phyloP scores from a whole-genome alignment of 2,113 vertebrate species.

The Caloenas nicobarica region DNA sequence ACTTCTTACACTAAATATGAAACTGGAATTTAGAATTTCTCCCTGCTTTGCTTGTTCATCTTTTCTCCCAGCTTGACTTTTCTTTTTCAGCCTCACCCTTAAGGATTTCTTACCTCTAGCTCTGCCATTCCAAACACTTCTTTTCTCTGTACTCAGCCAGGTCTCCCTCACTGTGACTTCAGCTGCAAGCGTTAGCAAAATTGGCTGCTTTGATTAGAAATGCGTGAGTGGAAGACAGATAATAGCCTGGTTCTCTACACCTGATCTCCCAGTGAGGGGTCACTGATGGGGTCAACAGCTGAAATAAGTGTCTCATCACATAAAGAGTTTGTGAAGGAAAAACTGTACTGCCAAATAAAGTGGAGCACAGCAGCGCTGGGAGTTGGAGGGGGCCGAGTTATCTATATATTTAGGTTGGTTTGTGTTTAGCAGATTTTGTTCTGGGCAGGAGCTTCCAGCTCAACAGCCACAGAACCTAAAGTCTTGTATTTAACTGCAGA shows the following conservation, averaged over 20 bases:
- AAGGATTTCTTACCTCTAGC: not conserved
- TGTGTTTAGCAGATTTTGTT: not conserved
- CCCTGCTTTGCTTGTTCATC: not conserved
- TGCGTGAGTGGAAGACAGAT: slow-evolving; percentile 55
- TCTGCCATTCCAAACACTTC: not conserved
- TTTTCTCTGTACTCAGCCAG: slow-evolving; percentile 16
- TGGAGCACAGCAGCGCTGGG: not conserved
- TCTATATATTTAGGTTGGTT: not conserved
- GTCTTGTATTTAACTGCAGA: not conserved
- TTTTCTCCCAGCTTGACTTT: slow-evolving; percentile 36
- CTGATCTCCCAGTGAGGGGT: slow-evolving; percentile 68
- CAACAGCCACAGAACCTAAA: not conserved
- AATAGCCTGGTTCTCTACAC: slow-evolving; percentile 65
- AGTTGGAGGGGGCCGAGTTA: not conserved
- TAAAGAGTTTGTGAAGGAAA: slow-evolving; percentile 35
- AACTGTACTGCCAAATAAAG: slow-evolving; percentile 39
- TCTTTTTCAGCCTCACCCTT: not conserved
- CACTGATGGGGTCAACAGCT: slow-evolving; percentile 67
- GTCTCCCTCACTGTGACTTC: slow-evolving; percentile 37
- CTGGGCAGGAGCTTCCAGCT: not conserved
- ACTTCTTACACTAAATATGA: not conserved
- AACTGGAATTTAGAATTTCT: slow-evolving; percentile 12
- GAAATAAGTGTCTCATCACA: slow-evolving; percentile 64
- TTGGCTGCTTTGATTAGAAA: slow-evolving; percentile 69
- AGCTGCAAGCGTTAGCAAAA: slow-evolving; percentile 36